Evolutionary conservation across 2,888 invertebrate species (phyloP).

Genomic region (Xylota segnis): DNA sequence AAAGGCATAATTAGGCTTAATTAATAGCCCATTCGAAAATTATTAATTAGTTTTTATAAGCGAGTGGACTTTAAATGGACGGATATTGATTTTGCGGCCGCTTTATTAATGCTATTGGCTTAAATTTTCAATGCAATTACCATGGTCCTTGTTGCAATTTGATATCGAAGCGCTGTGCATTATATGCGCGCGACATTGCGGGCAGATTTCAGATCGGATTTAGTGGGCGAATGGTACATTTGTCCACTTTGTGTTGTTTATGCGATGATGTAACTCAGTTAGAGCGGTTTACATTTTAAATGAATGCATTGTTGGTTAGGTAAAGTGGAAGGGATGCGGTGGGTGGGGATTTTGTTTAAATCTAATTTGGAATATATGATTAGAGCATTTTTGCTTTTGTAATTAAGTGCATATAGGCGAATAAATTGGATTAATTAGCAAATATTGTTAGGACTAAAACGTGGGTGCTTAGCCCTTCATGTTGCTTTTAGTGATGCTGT

Average conservation of each 20-base stretch:
- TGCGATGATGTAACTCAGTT: conserved; percentile 68
- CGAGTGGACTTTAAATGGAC: conserved; percentile 84
- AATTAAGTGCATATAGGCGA: conserved; percentile 25
- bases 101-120: conserved; percentile 85
- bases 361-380: conserved; percentile 69
- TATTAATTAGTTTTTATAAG: conserved; percentile 85
- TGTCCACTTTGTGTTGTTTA: conserved; percentile 55
- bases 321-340: not conserved
- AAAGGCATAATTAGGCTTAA: conserved; percentile 84
- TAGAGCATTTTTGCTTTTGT: conserved; percentile 67
- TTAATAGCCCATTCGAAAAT: conserved; percentile 85
- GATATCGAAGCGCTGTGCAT: conserved; percentile 8
- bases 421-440: conserved; percentile 12
- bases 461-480: not conserved
- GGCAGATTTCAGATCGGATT: conserved; percentile 47
- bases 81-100: conserved; percentile 85
- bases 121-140: conserved; percentile 83
- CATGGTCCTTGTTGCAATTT: conserved; percentile 67
- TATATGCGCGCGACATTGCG: conserved; percentile 33
- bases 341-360: conserved; percentile 52
- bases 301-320: conserved; percentile 31
- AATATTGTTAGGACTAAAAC: conserved; percentile 4
- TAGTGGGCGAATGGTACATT: conserved; percentile 43
- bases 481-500: not conserved
- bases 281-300: conserved; percentile 69